phyloP scores from a whole-genome alignment of 1,140 invertebrate genomes.

The Drosophila tani region DNA sequence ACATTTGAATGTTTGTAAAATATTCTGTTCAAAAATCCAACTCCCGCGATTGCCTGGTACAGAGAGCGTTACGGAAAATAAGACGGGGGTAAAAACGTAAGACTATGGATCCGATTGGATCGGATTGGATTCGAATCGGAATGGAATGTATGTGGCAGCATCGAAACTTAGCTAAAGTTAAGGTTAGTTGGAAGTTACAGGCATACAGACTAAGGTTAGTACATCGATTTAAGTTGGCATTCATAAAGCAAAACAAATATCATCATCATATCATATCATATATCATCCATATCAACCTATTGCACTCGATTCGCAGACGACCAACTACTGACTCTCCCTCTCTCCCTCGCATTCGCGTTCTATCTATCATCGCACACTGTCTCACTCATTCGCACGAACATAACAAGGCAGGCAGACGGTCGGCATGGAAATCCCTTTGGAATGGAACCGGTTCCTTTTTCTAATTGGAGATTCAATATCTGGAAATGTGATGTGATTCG shows the following conservation, averaged over 20 bases:
- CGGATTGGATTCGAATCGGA: neutral
- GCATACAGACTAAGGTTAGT: slow-evolving; percentile 37
- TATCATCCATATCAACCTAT: slow-evolving; percentile 30
- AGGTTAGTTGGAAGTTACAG: slow-evolving; percentile 29
- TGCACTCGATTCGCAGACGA: slow-evolving; percentile 41
- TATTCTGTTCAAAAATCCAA: slow-evolving; percentile 38
- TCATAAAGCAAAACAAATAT: slow-evolving; percentile 49
- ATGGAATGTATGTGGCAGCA: slow-evolving; percentile 72
- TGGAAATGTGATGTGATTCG: slow-evolving; percentile 7
- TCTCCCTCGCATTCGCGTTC: slow-evolving; percentile 2
- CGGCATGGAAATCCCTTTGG: slow-evolving; percentile 28
- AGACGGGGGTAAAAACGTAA: neutral
- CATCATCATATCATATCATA: slow-evolving; percentile 10
- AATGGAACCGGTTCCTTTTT: neutral
- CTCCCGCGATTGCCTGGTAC: slow-evolving; percentile 21
- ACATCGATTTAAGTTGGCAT: slow-evolving; percentile 42
- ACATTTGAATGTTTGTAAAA: slow-evolving; percentile 73
- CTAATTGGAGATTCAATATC: slow-evolving; percentile 16
- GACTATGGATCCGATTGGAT: neutral
- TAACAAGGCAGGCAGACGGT: neutral
- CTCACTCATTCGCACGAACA: slow-evolving; percentile 41
- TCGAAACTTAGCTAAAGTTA: slow-evolving; percentile 34
- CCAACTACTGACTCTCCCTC: slow-evolving; percentile 39
- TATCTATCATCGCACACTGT: slow-evolving; percentile 24
- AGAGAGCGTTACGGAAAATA: slow-evolving; percentile 23